Evolutionary conservation across 1,140 invertebrate genomes (phyloP), one percentile per base, ranked within the genome.

Genomic region (Magallana gigas): DNA sequence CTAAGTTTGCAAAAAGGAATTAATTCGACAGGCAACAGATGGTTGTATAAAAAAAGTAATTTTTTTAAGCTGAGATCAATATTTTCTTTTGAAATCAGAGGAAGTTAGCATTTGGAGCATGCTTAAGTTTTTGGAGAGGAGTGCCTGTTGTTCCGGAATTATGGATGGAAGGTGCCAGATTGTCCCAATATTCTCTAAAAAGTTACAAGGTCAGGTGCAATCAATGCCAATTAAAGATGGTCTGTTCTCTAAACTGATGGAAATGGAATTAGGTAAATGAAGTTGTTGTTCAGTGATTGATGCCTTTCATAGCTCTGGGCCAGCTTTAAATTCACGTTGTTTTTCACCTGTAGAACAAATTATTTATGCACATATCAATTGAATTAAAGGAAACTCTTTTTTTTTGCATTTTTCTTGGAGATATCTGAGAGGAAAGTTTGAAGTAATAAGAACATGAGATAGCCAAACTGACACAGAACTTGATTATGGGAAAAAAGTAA

Each of bases 151-250:
- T 48, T 48, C 36, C 5, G 23, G 23, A 29, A 29, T 76, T 76
- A 76, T 76, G 23, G 23, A 18, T 12, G 3, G 23, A 23, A 29
- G 68, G 68, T 76, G 68, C 68, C 68, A 76, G 68, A 11, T 76
- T 76, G 68, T 76, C 68, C 68, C 68, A 76, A 48, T 76, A 76
- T 76, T 76, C 23, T 29, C 68, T 16, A 62, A 62, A 60, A 62
- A 62, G 5, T 16, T 16, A n/a, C 68, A 29, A 48, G 68, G 68
- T 76, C 68, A 29, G 23, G 18, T 76, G 68, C 68, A 76, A 76
- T 76, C 68, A 76, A 36, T 76, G 23, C 23, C 8, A 76, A 76
- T 76, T 76, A 76, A 76, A 76, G 68, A 76, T 76, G 23, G 68
- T 29, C 68, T 76, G 18, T 76, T 76, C 68, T 76, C 18, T 48